Evolutionary conservation across 2,888 invertebrate genomes (phyloP).

Genomic region (Lutraria lutraria): DNA sequence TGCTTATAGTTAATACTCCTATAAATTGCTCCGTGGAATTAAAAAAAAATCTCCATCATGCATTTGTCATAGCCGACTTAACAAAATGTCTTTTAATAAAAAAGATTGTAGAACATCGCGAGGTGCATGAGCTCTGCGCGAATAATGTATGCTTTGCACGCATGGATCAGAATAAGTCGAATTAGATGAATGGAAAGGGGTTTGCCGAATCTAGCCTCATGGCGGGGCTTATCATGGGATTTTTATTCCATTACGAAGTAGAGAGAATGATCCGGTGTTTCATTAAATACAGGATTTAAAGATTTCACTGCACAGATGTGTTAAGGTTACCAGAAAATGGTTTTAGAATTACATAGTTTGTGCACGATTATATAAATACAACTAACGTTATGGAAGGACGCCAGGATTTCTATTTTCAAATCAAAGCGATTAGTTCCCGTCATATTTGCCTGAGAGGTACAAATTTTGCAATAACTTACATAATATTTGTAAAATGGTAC

Average conservation of each 20-base stretch:
- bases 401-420: constrained; percentile 38
- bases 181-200: constrained; percentile 35
- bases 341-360: constrained; percentile 37
- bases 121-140: not conserved
- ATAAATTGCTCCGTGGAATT: constrained; percentile 11
- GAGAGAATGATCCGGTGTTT: not conserved
- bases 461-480: constrained; percentile 45
- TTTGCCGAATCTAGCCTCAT: constrained; percentile 23
- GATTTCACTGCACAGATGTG: constrained; percentile 32
- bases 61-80: not conserved
- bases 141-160: not conserved
- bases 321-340: constrained; percentile 26
- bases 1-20: constrained; percentile 6
- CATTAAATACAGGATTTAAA: constrained; percentile 18
- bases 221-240: constrained; percentile 37
- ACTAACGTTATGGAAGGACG: constrained; percentile 39
- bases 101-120: not conserved
- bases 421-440: constrained; percentile 44
- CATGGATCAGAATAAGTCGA: not conserved
- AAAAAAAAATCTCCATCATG: not conserved
- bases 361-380: constrained; percentile 38
- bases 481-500: constrained; percentile 36
- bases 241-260: constrained; percentile 32
- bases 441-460: constrained; percentile 41
- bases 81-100: not conserved